Conservation (phyloP, 2,888 invertebrate genomes). For the Tinea trinotella region DNA sequence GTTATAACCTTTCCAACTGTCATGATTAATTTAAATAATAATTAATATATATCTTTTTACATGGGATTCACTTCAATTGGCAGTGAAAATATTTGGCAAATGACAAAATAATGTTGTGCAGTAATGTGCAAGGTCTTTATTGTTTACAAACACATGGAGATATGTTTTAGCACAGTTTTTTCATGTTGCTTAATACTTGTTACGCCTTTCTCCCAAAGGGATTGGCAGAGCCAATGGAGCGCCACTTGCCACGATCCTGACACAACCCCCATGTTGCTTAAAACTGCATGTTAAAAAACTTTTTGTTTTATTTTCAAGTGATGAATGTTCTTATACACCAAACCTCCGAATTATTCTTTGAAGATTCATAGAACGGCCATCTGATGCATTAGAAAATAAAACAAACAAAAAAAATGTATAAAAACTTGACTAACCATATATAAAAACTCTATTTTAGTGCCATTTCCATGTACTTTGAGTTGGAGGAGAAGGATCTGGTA, state of each 20-base stretch:
- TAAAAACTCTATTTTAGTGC: conserved; percentile 78
- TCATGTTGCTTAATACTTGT: too few relatives aligned
- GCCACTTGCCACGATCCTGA: too few relatives aligned
- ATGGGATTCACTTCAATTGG: too few relatives aligned
- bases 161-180: not conserved
- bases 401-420: not conserved
- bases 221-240: too few relatives aligned
- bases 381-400: conserved; percentile 42
- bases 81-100: too few relatives aligned
- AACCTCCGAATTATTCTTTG: conserved; percentile 47
- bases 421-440: too few relatives aligned
- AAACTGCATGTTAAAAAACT: not conserved
- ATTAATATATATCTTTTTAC: too few relatives aligned
- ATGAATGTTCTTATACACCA: conserved; percentile 71
- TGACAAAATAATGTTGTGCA: not conserved
- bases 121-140: conserved; percentile 3
- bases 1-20: conserved; percentile 27
- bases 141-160: conserved; percentile 2
- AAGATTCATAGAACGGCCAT: conserved; percentile 73
- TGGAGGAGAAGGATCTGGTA: conserved; percentile 93
- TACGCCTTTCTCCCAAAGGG: too few relatives aligned
- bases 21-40: too few relatives aligned
- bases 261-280: not conserved
- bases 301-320: conserved; percentile 31
- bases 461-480: conserved; percentile 99